Evolutionary conservation across 2,113 vertebrate species (phyloP), one percentile per base, ranked within the genome.

Genomic region (Dolichotis patagonum): DNA sequence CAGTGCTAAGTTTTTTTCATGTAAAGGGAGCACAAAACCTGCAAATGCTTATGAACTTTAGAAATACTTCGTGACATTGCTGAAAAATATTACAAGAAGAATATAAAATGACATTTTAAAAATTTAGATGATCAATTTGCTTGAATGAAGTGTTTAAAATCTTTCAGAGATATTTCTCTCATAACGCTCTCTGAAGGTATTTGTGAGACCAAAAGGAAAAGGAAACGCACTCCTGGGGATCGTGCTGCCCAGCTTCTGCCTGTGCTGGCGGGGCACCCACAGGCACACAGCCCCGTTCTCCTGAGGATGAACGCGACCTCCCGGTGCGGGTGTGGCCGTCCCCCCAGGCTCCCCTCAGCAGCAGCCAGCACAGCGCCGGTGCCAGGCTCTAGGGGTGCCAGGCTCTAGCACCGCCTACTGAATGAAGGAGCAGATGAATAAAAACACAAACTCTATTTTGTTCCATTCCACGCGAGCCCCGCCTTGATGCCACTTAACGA

Each of bases 51-150:
- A 62, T 38, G 16, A 86, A 96, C 71, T 67, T 62, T 46, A 93
- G 75, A 89, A 85, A 87, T 41, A 95, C 43, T 87, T 86, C 86
- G 49, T 94, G 38, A 78, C 8, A 83, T 85, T 94, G 88, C 0
- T 85, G 20, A 85, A 94, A 96, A 92, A 78, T 49, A 85, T 3
- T 49, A 35, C 52, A 26, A 80, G 88, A 85, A 89, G 35, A 93
- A 96, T 65, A 88, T 28, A 82, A 84, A 97, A 91, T 54, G 60
- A 94, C 24, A 46, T 71, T 91, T 92, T 78, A 77, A 52, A 91
- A 75, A 38, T 83, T 91, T 54, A 94, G 54, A 69, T 88, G 19
- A 89, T 62, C 88, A 85, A 67, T 73, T 85, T 88, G 77, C 71
- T 88, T 80, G 71, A 90, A 92, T 54, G 30, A 96, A 91, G 56